Conservation (phyloP, 2,797 vertebrate genomes). For the Eurystomus glaucurus region DNA sequence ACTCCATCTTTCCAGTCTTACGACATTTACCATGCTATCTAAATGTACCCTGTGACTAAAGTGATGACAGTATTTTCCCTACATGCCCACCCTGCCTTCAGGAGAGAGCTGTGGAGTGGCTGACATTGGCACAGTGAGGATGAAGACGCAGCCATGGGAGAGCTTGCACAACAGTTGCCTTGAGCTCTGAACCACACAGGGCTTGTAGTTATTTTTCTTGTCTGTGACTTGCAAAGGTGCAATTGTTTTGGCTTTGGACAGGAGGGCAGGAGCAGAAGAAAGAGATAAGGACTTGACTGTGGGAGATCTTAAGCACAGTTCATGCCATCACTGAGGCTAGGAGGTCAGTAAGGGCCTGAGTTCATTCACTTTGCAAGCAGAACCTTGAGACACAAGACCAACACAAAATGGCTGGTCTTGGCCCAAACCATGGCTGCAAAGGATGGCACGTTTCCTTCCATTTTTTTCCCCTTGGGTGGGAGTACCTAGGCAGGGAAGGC, state of each 20-base stretch:
- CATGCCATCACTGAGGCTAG: neutral
- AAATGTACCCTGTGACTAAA: neutral
- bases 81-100: neutral
- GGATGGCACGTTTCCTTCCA: neutral
- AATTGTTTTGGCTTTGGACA: neutral
- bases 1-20: neutral
- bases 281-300: neutral
- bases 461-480: neutral
- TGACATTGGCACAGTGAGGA: rapidly evolving
- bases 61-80: neutral
- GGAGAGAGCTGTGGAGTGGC: neutral
- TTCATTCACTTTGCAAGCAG: neutral
- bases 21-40: neutral
- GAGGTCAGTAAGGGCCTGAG: neutral
- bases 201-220: neutral
- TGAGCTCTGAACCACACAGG: neutral
- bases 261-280: neutral
- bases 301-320: neutral
- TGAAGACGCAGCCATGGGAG: neutral
- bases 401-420: neutral
- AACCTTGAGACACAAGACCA: neutral
- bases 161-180: neutral
- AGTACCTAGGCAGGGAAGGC: neutral
- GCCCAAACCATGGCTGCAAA: neutral
- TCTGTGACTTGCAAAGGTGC: neutral